Percentiles rank a stretch among this genome's conserved stretches.
These are phyloP conservation scores for Bettongia penicillata DNA, from an alignment of 2,113 vertebrate species.

Conservation along the genomic window DNA sequence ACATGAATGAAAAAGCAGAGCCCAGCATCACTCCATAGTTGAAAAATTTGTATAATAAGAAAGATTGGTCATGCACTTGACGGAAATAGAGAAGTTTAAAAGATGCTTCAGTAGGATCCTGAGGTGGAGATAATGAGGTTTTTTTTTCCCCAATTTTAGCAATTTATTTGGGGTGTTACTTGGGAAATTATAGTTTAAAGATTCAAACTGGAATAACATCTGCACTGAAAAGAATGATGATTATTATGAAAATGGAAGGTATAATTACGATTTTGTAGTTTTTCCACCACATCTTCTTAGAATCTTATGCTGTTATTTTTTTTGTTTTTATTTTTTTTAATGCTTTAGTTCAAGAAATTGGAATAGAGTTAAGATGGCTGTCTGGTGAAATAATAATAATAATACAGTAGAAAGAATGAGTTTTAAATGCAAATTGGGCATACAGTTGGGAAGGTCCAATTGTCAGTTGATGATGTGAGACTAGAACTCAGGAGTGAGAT, in stretches of 20 bases:
- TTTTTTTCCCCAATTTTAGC: neutral
- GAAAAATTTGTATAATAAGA: neutral
- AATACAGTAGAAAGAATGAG: neutral
- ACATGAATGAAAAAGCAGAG: neutral
- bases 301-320: conserved; percentile 80
- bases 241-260: conserved; percentile 80
- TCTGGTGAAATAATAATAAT: too few species aligned
- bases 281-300: conserved; percentile 89
- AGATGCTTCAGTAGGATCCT: neutral
- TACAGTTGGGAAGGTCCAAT: neutral
- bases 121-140: neutral
- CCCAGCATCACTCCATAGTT: neutral
- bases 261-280: conserved; percentile 88
- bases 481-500: neutral
- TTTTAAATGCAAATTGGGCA: neutral
- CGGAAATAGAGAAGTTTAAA: neutral
- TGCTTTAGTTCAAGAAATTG: conserved; percentile 82
- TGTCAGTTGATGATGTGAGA: neutral
- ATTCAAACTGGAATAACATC: conserved; percentile 78
- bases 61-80: neutral
- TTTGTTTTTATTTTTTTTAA: conserved; percentile 76
- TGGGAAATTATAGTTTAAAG: neutral
- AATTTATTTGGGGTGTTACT: conserved; percentile 44
- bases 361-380: too few species aligned
- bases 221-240: conserved; percentile 87